Percentiles rank a stretch among this genome's conserved stretches.
Conservation (phyloP, 2,888 invertebrate species). For the Pachydiplax longipennis region DNA sequence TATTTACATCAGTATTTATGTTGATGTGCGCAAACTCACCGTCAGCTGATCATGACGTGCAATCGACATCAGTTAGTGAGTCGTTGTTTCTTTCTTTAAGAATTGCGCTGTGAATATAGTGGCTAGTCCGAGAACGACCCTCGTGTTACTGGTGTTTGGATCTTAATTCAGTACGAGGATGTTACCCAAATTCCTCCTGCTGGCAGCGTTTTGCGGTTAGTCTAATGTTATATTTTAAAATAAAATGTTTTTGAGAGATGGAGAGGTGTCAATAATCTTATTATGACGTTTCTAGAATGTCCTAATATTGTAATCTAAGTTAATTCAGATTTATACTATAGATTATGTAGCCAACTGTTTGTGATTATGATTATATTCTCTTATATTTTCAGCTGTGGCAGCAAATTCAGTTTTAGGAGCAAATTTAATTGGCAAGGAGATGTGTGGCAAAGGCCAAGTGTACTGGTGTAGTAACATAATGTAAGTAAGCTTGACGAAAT, state of each 20-base stretch:
- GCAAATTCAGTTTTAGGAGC: not conserved
- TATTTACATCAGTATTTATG: not conserved
- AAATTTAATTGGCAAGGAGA: constrained; percentile 11
- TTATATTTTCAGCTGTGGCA: not conserved
- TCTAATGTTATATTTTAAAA: not conserved
- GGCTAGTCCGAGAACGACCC: not conserved
- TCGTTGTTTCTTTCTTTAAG: not conserved
- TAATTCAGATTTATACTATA: not conserved
- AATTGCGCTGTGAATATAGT: constrained; percentile 4
- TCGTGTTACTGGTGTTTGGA: not conserved
- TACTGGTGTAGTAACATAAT: constrained; percentile 31
- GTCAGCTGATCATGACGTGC: constrained; percentile 37
- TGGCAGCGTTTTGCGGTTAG: constrained; percentile 26
- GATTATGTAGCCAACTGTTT: not conserved
- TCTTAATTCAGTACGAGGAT: not conserved
- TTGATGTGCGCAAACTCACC: constrained; percentile 27
- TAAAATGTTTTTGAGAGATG: not conserved
- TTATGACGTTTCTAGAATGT: not conserved
- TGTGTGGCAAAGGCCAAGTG: constrained; percentile 12
- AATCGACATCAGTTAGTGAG: not conserved
- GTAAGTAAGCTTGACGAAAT: not conserved
- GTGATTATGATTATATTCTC: not conserved
- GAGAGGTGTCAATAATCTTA: not conserved
- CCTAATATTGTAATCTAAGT: too few relatives aligned
- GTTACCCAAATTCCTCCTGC: not conserved